Base-by-base conservation (phyloP, 2,888 invertebrate genomes). In the Alcis repandata region DNA sequence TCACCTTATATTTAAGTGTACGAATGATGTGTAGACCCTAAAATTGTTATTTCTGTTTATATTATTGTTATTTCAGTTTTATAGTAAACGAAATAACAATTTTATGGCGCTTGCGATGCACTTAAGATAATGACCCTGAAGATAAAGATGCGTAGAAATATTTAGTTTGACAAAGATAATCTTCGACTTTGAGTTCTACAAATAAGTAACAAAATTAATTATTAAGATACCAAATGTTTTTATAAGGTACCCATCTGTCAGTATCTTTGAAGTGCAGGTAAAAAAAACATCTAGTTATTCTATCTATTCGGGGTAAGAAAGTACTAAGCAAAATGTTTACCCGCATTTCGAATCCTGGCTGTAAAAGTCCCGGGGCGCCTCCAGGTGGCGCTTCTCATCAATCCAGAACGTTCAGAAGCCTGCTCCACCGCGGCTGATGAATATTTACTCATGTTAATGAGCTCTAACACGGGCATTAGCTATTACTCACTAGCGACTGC, bases 401-500 rank as follows among this genome's bases (percentile, higher is more conserved):
- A 79, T 79, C 77, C 78, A 56, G 33, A 54, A 32, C n/a, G 32
- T 49, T 49, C 17, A 27, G 33, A n/a, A 33, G 4, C 27, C 51
- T 17, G 53, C 40, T 19, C n/a, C 43, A 8, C 41, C 32, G 32
- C 27, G n/a, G 11, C 43, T 77, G 73, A 75, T 80, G 79, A 82
- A 81, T 83, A 82, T 83, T 82, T 79, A 82, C 73, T 75, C 76
- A 79, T 76, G 78, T 68, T 78, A 81, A 83, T 73, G 73, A 78
- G 75, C 70, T 71, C 67, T 62, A 70, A 68, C 61, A 62, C 60
- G 66, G 69, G 65, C 75, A 74, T 74, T 74, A 75, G 68, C 72
- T 70, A 70, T 64, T 58, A 19, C 56, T 27, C 27, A 15, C 15
- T 40, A 27, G 13, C 33, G 38, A 56, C 41, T 15, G 45, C 46